Base-by-base conservation (phyloP, 2,113 vertebrate species). In the Morone saxatilis region DNA sequence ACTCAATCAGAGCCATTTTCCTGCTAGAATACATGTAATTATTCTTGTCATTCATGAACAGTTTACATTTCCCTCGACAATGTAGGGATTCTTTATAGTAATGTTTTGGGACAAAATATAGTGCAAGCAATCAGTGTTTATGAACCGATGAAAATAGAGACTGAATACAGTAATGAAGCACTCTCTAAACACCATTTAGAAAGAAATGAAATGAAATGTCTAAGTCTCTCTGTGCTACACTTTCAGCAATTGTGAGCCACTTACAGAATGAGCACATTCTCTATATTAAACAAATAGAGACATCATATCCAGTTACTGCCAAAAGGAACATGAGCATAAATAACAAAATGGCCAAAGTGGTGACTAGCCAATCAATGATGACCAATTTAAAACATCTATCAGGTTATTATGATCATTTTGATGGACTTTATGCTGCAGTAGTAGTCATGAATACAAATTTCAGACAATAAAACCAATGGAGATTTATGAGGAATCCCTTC, bases 51-150 rank as follows among this genome's bases (percentile, higher is more conserved):
- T 80, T 82, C 63, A 53, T 78, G 53, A 81, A 60, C 17, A 16
- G 56, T 40, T 81, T 73, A 54, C 38, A 62, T 71, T 76, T 78
- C 80, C 78, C 59, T 56, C 20, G 54, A 57, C 45, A 60, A 19
- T 45, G 45, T 25, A 4, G 25, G 25, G 60, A 68, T 70, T 71
- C 16, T 70, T 76, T 48, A 57, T 66, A 22, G n/a, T 61, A 72
- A 74, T 54, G 65, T 71, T 71, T 76, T 17, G 25, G n/a, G 41
- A 54, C 40, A 63, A 65, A 70, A 48, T 53, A 57, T 51, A 70
- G 73, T 69, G 43, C 75, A 73, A 80, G 69, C 70, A 74, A 81
- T 90, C 83, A 78, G 36, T 79, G 77, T 78, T 90, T 82, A 84
- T 71, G 69, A 78, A 69, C 20, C 7, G 19, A 75, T 86, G 62